A percentile compares a stretch with the other conserved stretches of the same genome.
These are phyloP conservation scores for Gnathonemus echidnorhynchus DNA, from an alignment of 2,113 vertebrate genomes.

Conservation along the genomic window DNA sequence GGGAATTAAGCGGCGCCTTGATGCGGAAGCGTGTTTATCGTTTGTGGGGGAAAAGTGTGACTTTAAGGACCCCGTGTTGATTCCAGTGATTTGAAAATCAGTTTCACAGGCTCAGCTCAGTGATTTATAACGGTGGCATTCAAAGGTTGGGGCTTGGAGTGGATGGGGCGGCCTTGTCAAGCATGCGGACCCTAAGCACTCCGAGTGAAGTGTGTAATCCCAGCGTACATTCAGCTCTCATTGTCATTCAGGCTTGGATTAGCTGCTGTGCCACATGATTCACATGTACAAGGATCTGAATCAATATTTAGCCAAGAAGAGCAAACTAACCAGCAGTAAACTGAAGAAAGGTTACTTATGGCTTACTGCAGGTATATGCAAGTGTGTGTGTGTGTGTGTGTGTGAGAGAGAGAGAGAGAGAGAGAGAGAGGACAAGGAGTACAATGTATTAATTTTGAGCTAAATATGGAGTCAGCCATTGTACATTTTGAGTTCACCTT, in stretches of 20 bases:
- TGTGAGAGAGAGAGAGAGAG: not conserved
- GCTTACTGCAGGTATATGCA: not conserved
- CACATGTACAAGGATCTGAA: conserved; percentile 16
- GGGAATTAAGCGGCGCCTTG: not conserved
- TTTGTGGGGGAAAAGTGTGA: not conserved
- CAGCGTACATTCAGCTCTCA: not conserved
- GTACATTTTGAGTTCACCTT: not conserved
- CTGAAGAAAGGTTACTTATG: not conserved
- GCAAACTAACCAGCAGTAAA: conserved; percentile 3
- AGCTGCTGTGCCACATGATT: conserved; percentile 1
- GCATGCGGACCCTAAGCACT: not conserved
- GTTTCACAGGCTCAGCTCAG: not conserved
- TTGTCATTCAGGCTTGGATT: conserved; percentile 2
- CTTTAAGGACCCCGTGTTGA: not conserved
- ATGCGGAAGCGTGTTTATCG: not conserved
- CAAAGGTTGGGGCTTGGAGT: not conserved
- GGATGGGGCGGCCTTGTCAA: not conserved
- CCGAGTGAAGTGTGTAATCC: not conserved
- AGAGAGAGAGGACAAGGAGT: not conserved
- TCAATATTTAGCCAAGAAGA: conserved; percentile 21
- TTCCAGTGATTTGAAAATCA: not conserved
- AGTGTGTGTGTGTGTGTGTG: not conserved
- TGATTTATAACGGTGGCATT: not conserved
- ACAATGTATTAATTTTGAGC: not conserved
- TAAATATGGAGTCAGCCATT: not conserved